Conservation (phyloP, 2,113 vertebrate genomes). For the Mungos mungo region DNA sequence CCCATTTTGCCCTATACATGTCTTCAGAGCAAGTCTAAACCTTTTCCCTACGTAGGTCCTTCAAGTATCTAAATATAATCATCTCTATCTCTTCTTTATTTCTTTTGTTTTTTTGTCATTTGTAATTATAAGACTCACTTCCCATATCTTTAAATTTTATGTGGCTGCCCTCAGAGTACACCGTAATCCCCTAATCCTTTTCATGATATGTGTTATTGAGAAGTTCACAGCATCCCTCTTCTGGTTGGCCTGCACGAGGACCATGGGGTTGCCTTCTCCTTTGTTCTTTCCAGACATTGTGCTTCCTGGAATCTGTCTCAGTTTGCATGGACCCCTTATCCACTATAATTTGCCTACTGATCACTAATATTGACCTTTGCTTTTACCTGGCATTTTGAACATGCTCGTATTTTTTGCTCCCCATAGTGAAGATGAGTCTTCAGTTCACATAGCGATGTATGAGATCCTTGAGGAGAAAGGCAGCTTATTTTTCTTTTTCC, state of each 20-base stretch:
- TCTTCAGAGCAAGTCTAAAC: background rate
- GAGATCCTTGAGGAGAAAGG: background rate
- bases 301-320: background rate
- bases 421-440: background rate
- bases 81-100: background rate
- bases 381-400: background rate
- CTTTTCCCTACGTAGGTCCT: background rate
- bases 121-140: background rate
- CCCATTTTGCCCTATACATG: background rate
- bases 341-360: background rate
- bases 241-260: background rate
- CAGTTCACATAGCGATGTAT: background rate
- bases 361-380: background rate
- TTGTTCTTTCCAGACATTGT: background rate
- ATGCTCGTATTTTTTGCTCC: background rate
- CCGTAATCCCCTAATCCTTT: background rate
- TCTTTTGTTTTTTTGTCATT: background rate
- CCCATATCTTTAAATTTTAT: background rate
- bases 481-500: background rate
- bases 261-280: background rate
- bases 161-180: background rate
- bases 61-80: background rate
- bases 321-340: background rate
- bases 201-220: background rate
- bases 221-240: background rate